Base-by-base conservation (phyloP, 2,113 vertebrate genomes). In the Solenodon paradoxus region DNA sequence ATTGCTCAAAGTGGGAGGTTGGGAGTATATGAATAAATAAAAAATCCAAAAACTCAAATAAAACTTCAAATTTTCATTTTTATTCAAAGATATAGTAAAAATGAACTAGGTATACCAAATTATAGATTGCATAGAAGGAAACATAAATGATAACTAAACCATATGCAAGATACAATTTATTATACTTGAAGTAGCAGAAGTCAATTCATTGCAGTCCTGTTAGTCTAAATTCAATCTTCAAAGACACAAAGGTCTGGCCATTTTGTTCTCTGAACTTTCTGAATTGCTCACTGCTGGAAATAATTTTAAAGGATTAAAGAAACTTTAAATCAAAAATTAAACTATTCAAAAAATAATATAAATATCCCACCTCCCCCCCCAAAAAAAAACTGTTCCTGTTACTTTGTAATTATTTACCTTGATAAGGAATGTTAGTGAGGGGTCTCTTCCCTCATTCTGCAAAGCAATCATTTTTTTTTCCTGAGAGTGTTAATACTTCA, bases 401-500 rank as follows among this genome's bases (percentile, higher is more conserved):
- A 83, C 85, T 96, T 79, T 38, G 4, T 92, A 79, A 82, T 63
- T 92, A 63, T 97, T 91, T 94, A 91, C 79, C 64, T 96, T 40
- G 40, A 72, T 79, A 55, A 93, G 90, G 81, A 80, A 81, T 45
- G 51, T 71, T 95, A 79, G 66, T 82, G 55, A 94, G 66, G 55
- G 57, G 32, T 69, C 74, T 94, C 95, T 96, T 80, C 35, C 19
- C 51, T 32, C 61, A 71, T 94, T 95, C 94, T 93, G 85, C 95
- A 96, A 95, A 82, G 92, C 95, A 97, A 97, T 97, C 94, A 94
- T 96, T 96, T 95, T 94, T 92, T 93, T 86, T 51, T n/a, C 66
- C 84, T 72, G 49, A 63, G 78, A 97, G 95, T 96, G 96, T 96
- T 97, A 97, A 97, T 95, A 96, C 92, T 95, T 95, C 90, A 95